Evolutionary conservation across 1,140 invertebrate genomes (phyloP), one percentile per base, ranked within the genome.

Genomic region (Drosophila oshimai): DNA sequence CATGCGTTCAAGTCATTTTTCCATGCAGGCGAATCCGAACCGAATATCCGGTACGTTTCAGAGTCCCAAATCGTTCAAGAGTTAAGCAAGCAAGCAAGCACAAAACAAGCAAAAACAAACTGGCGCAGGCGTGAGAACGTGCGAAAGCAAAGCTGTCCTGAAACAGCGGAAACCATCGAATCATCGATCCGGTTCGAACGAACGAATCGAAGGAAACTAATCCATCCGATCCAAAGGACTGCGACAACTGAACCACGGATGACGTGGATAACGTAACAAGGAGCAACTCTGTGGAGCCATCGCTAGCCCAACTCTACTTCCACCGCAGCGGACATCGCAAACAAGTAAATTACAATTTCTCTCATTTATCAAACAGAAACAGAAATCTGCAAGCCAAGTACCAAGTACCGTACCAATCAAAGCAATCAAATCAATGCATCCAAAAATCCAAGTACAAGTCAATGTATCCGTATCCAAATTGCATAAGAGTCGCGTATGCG

Each of bases 1-100:
- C 89, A 90, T 90, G 89, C 89, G 89, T 90, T 90, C 84, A 90
- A 90, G 89, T 90, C 89, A 90, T 90, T 90, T 89, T 90, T 88
- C 83, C 83, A 90, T 79, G 74, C 89, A 90, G 89, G 89, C 84
- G 53, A 57, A 53, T 57, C 53, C 84, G 65, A 70, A 77, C 53
- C 84, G 65, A 70, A 77, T 50, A 86, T 79, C 79, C 79, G 79
- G 75, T 74, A 87, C 80, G 80, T 84, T 84, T 84, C 81, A 84
- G 80, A 74, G 58, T 67, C 73, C 49, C 69, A 76, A 65, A 62
- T 33, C 69, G 58, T 58, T 62, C 78, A 68, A 54, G 65, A 68
- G 68, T 61, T 54, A 70, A 64, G 51, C 46, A 57, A 13, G 42
- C 60, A 45, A 33, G 36, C 42, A 49, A 39, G 31, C 50, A 60